Conservation (phyloP, 2,888 invertebrate species). For the Nephrotoma flavescens region DNA sequence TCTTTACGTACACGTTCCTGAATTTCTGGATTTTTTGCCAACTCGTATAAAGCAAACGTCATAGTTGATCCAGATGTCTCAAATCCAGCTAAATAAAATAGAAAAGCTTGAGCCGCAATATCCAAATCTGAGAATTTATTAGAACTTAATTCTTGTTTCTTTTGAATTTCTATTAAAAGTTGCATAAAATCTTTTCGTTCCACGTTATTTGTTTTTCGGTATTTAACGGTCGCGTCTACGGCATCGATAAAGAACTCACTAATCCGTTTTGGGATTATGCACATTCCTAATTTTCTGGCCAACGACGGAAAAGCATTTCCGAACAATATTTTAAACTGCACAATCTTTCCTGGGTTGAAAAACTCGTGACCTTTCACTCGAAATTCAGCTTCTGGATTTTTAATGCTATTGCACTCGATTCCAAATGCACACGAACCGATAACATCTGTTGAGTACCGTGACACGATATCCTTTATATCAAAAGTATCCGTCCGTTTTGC, state of each 20-base stretch:
- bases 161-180: not conserved
- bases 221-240: not conserved
- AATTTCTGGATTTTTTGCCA: slow-evolving; percentile 27
- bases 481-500: slow-evolving; percentile 8
- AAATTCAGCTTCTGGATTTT: slow-evolving; percentile 39
- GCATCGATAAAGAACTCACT: not conserved
- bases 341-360: slow-evolving; percentile 18
- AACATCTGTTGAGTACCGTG: slow-evolving; percentile 28
- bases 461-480: slow-evolving; percentile 23
- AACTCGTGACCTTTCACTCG: slow-evolving; percentile 33
- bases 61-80: slow-evolving; percentile 33
- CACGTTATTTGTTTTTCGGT: slow-evolving; percentile 8
- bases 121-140: slow-evolving; percentile 11
- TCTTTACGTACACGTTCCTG: slow-evolving; percentile 24
- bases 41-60: slow-evolving; percentile 24
- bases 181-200: slow-evolving; percentile 19
- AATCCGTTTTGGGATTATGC: not conserved
- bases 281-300: not conserved
- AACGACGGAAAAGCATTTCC: not conserved
- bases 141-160: not conserved
- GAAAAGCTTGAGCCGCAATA: slow-evolving; percentile 26
- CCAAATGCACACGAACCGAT: slow-evolving; percentile 42
- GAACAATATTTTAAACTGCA: not conserved
- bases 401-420: slow-evolving; percentile 41
- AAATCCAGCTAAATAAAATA: slow-evolving; percentile 33